Conservation (phyloP, 2,888 invertebrate genomes). For the Ethmia dodecea region DNA sequence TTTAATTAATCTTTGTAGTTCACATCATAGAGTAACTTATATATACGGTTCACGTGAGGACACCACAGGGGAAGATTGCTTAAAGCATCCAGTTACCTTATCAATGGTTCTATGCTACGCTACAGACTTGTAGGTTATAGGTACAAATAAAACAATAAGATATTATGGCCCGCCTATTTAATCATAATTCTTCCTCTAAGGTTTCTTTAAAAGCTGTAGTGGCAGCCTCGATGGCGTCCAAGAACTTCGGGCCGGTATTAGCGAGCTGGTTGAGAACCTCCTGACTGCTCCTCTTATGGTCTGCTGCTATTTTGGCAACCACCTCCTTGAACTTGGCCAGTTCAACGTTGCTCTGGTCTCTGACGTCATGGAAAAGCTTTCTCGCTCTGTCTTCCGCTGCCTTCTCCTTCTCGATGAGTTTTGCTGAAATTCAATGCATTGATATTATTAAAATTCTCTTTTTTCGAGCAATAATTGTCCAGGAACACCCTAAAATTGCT, state of each 20-base stretch:
- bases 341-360: conserved; percentile 1
- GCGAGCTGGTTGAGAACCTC: background rate
- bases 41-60: background rate
- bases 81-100: background rate
- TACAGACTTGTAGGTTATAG: background rate
- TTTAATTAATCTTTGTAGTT: no score
- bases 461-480: no score
- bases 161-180: background rate
- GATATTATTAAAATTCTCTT: background rate
- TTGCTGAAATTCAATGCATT: conserved; percentile 7
- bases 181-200: background rate
- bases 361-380: background rate
- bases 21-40: no score
- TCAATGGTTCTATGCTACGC: background rate
- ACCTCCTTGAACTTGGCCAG: conserved; percentile 1
- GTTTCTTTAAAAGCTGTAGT: background rate
- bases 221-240: background rate
- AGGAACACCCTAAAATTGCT: background rate
- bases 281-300: background rate
- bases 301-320: background rate
- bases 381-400: conserved; percentile 3
- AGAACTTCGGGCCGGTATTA: background rate
- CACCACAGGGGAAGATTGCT: background rate
- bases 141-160: background rate
- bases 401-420: conserved; percentile 5